These are phyloP conservation scores for Orthonyx spaldingii DNA, from an alignment of 2,113 vertebrate species.

Conservation along the genomic window DNA sequence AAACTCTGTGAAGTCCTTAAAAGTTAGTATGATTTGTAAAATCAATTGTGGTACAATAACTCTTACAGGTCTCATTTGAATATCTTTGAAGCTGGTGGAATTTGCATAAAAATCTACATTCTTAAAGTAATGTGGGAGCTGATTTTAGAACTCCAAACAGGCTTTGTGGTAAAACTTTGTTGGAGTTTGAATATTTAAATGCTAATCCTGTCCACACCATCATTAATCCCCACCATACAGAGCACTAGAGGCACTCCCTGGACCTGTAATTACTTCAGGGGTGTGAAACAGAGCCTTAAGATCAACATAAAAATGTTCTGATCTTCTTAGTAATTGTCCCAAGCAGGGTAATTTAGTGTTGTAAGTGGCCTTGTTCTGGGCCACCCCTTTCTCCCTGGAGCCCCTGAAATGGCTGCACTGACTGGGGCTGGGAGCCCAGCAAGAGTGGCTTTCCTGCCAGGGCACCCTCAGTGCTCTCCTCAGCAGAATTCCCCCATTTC, in stretches of 20 bases:
- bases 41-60: not conserved
- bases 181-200: not conserved
- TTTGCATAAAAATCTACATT: constrained; percentile 2
- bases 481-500: not conserved
- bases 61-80: constrained; percentile 9
- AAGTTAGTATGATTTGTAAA: not conserved
- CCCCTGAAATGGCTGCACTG: not conserved
- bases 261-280: not conserved
- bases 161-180: not conserved
- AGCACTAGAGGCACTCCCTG: not conserved
- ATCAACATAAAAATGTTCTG: not conserved
- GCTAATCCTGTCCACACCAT: not conserved
- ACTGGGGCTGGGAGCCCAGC: not conserved
- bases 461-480: not conserved
- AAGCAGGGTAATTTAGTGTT: not conserved
- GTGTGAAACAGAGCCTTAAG: not conserved
- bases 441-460: not conserved
- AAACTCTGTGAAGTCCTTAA: not conserved
- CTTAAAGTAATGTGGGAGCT: not conserved
- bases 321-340: not conserved
- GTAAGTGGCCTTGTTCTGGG: not conserved
- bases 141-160: not conserved
- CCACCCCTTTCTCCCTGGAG: not conserved
- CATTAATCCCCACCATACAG: not conserved
- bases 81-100: not conserved